Evolutionary conservation across 2,888 invertebrate species (phyloP), one percentile per base, ranked within the genome.

Genomic region (Amphipyra berbera): DNA sequence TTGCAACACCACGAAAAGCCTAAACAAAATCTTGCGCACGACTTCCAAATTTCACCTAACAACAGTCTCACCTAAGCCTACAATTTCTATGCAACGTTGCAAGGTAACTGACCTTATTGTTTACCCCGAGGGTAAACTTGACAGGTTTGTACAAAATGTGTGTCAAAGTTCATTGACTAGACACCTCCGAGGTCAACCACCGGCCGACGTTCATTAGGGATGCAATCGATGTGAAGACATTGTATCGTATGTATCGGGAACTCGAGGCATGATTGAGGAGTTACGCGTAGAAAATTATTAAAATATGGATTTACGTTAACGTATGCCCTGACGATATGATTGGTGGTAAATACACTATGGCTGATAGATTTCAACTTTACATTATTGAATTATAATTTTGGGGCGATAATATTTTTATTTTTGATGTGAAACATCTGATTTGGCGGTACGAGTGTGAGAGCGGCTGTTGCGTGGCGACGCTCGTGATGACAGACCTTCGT

Each of bases 81-180:
- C 44, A 57, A 40, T 59, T n/a, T 64, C 33, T 58, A 53, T 76
- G 78, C 71, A 77, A 73, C 61, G 68, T 35, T 72, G 65, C 71
- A 71, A 72, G 73, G 78, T 84, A 73, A 73, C 70, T 79, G 83
- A 86, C 83, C 88, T 77, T 63, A 56, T 47, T 87, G 87, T 86
- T 84, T 88, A 83, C 83, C 83, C 84, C 82, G 71, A 77, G 82
- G 83, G 85, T 88, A 89, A 89, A 87, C 88, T 87, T 90, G 88
- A 87, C 86, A 84, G 86, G 57, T 65, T 48, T 48, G 63, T 63
- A 49, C 58, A 1, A 61, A 55, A 78, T 80, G 75, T 78, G 68
- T 77, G 78, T 57, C 78, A 79, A 75, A 79, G 78, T 62, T 79
- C 76, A 58, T 44, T 74, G 82, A 78, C 82, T 72, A 69, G 82